phyloP scores from a whole-genome alignment of 2,797 vertebrate genomes.

The Pseudotriccus pelzelni region DNA sequence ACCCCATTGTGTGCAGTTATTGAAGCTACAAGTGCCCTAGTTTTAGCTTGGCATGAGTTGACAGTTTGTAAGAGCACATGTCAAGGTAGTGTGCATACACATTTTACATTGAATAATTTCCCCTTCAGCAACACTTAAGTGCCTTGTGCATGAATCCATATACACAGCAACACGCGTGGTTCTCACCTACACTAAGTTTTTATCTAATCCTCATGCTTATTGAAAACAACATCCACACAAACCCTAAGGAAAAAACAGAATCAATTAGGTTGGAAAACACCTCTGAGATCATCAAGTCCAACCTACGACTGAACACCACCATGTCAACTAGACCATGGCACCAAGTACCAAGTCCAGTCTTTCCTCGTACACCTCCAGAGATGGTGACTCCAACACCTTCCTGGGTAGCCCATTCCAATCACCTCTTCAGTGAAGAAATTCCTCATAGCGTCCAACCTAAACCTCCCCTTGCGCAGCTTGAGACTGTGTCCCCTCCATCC shows the following conservation, averaged over 20 bases:
- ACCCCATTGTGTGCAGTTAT: accelerated
- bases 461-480: neutral
- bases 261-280: neutral
- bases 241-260: neutral
- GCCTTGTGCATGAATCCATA: neutral
- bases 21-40: neutral
- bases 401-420: neutral
- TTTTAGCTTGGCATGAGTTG: neutral
- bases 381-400: neutral
- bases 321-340: neutral
- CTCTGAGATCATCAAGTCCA: neutral
- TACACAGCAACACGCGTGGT: accelerated
- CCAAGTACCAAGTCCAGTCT: neutral
- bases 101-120: neutral
- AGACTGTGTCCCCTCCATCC: neutral
- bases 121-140: neutral
- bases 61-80: neutral
- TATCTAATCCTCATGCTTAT: accelerated
- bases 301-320: neutral
- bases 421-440: neutral
- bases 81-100: accelerated
- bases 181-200: neutral
- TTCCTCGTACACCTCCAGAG: neutral
- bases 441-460: neutral
- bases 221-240: neutral